phyloP scores from a whole-genome alignment of 1,140 invertebrate species.

The Monomorium pharaonis region DNA sequence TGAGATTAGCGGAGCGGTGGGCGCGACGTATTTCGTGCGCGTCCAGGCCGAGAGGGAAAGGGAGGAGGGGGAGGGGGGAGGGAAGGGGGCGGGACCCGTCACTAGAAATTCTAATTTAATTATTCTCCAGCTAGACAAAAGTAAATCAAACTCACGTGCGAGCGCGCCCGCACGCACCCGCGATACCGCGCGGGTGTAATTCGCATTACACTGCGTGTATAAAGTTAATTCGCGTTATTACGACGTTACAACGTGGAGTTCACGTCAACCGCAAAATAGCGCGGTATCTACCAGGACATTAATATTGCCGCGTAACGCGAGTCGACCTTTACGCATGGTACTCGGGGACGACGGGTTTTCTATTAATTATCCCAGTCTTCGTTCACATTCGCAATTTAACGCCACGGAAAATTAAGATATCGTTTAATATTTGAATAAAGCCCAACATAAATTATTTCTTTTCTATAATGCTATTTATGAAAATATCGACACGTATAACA shows the following conservation, averaged over 20 bases:
- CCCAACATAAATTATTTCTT: too few species aligned
- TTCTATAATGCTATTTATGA: too few species aligned
- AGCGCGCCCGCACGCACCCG: background rate
- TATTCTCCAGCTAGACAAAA: conserved; percentile 32
- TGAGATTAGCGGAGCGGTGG: conserved; percentile 11
- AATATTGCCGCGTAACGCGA: conserved; percentile 17
- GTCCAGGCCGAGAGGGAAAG: background rate
- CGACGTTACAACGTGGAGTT: background rate
- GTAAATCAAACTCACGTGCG: background rate
- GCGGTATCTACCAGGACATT: background rate
- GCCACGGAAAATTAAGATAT: background rate
- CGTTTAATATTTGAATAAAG: too few species aligned
- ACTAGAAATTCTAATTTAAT: conserved; percentile 59
- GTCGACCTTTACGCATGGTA: background rate
- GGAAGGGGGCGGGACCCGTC: too few species aligned
- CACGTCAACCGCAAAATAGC: conserved; percentile 34
- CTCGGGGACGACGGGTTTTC: background rate
- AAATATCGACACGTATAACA: too few species aligned
- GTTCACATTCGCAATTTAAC: background rate
- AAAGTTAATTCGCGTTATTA: conserved; percentile 40
- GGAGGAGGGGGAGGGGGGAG: too few species aligned
- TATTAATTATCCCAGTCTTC: background rate
- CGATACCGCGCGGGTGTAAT: conserved; percentile 18
- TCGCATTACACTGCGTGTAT: background rate
- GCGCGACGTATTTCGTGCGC: conserved; percentile 4